A percentile compares a stretch with the other conserved stretches of the same genome.
These are phyloP conservation scores for Pachyuromys duprasi DNA, from an alignment of 2,797 vertebrate genomes.

Conservation along the genomic window DNA sequence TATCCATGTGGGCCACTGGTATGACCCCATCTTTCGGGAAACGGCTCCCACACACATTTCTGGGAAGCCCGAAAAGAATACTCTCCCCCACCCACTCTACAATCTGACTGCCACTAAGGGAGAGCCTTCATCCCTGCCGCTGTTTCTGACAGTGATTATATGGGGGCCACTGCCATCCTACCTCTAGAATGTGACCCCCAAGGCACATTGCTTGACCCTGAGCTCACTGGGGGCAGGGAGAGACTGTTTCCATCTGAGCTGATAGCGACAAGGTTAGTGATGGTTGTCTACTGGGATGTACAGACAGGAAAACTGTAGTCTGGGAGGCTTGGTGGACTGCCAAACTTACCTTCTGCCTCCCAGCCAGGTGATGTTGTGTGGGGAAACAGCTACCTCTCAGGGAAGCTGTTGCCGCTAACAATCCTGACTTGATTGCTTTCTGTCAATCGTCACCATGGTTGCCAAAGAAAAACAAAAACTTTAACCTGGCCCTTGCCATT, in stretches of 20 bases:
- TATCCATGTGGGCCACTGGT: accelerated
- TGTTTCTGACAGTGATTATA: not conserved
- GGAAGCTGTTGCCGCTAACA: not conserved
- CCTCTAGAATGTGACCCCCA: not conserved
- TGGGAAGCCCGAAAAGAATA: not conserved
- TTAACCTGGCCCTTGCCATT: not conserved
- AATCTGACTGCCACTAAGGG: not conserved
- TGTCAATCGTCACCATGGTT: not conserved
- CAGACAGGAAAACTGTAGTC: accelerated
- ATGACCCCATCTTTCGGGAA: not conserved
- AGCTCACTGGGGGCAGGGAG: not conserved
- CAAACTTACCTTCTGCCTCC: not conserved
- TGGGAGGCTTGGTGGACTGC: accelerated
- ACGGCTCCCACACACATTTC: not conserved
- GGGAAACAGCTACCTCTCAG: not conserved
- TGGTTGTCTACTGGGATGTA: not conserved
- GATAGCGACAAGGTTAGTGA: not conserved
- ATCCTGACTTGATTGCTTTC: not conserved
- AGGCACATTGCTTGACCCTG: not conserved
- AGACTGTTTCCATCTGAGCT: not conserved
- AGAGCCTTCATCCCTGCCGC: not conserved
- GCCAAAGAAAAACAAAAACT: not conserved
- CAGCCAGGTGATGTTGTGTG: not conserved
- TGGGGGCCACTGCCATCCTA: no score
- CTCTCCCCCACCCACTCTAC: not conserved